These are phyloP conservation scores for Cataglyphis rosenhaueri DNA, from an alignment of 2,888 invertebrate genomes.

Conservation along the genomic window DNA sequence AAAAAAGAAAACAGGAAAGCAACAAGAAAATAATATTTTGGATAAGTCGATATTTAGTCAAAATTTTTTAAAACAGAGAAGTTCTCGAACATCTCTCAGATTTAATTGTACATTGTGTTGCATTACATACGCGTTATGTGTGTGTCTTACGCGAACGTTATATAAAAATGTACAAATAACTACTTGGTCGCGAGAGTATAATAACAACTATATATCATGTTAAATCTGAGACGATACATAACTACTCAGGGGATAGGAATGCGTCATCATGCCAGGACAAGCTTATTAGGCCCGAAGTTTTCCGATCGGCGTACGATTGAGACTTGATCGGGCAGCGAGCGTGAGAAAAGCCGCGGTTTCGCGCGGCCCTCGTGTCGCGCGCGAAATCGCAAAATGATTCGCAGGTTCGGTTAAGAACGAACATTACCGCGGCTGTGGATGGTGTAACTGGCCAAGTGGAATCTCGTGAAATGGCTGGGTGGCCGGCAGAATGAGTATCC, in stretches of 20 bases:
- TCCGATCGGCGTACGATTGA: conserved; percentile 24
- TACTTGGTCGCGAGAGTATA: background rate
- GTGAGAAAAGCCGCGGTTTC: background rate
- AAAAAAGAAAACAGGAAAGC: background rate
- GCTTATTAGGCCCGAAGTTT: conserved; percentile 55
- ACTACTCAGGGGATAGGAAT: conserved; percentile 75
- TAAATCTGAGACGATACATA: conserved; percentile 46
- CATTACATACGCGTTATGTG: conserved; percentile 5
- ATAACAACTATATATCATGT: conserved; percentile 54
- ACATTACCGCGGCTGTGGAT: background rate
- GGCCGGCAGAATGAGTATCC: background rate
- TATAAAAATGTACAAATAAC: conserved; percentile 28
- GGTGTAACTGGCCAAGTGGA: background rate
- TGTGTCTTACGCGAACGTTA: conserved; percentile 29
- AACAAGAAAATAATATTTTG: background rate
- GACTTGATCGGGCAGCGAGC: background rate
- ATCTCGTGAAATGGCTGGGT: background rate
- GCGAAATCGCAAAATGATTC: background rate
- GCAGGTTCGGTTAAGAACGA: background rate
- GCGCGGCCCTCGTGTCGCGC: background rate
- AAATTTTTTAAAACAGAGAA: background rate
- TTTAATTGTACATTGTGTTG: background rate
- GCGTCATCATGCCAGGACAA: conserved; percentile 68
- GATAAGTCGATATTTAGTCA: background rate
- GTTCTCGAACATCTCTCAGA: background rate